Base-by-base conservation (phyloP, 1,140 invertebrate genomes). In the Linepithema humile region DNA sequence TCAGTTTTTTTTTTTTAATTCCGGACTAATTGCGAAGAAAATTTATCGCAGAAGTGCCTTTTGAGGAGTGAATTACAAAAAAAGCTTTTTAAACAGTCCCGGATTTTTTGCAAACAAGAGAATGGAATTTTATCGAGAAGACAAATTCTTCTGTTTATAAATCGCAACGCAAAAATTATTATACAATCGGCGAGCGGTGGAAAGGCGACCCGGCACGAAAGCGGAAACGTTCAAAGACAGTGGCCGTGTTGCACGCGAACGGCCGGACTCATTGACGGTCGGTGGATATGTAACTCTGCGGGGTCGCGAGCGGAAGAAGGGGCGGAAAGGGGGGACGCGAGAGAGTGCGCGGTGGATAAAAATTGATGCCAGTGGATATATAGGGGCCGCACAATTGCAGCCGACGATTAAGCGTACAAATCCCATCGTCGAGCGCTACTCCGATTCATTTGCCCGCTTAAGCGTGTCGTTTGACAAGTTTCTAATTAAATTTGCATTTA, bases 401-500 rank as follows among this genome's bases (percentile, higher is more conserved):
- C 6, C 75, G 64, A 70, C 64, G 64, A 80, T 80, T 69, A 69
- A 80, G 35, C 75, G 38, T 55, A 80, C 75, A 70, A 69, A 80
- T 70, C 23, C 64, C 70, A 12, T 70, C 35, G 73, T 62, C 20
- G 40, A 53, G 35, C 64, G 48, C 35, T 26, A 55, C 64, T 69
- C 35, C 26, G 35, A 70, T 80, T 80, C 75, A 80, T 69, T 80
- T 55, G 64, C 38, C 40, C 35, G 64, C 38, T 80, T 70, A 80
- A 80, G 35, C 64, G 75, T 55, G 48, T 48, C 62, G 75, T 70
- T 80, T 80, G 75, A 80, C 75, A 80, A 80, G 75, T 80, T 80
- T 70, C 75, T 80, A 80, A 80, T 80, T 80, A 80, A 80, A 80
- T 80, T 80, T 80, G 48, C 75, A 70, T 80, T 80, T 80, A 80